Percentiles rank a stretch among this genome's conserved stretches.
These are phyloP conservation scores for Heliconius cydno DNA, from an alignment of 2,888 invertebrate species.

Conservation along the genomic window DNA sequence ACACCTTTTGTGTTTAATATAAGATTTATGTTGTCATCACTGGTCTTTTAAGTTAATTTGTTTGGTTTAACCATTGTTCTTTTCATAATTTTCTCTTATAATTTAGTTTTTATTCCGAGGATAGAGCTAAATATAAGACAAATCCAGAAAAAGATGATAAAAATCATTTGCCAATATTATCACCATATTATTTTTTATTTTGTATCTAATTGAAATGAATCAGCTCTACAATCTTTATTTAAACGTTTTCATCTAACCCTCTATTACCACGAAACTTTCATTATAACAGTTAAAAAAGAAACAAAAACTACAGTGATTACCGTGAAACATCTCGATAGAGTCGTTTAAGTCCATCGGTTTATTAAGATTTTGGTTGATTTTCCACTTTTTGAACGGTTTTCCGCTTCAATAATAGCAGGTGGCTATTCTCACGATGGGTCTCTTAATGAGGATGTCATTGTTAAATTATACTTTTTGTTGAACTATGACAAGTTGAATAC, in stretches of 20 bases:
- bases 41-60: conserved; percentile 2
- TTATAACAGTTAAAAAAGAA: conserved; percentile 25
- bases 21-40: background rate
- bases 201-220: conserved; percentile 27
- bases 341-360: conserved; percentile 69
- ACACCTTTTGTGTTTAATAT: background rate
- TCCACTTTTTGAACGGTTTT: conserved; percentile 79
- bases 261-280: conserved; percentile 25
- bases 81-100: conserved; percentile 43
- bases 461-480: conserved; percentile 6
- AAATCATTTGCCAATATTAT: background rate
- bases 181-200: background rate
- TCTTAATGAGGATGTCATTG: conserved; percentile 65
- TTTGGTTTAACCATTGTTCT: conserved; percentile 22
- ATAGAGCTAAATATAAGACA: background rate
- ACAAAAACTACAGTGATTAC: conserved; percentile 46
- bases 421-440: conserved; percentile 78
- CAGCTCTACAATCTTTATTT: background rate
- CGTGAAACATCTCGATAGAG: conserved; percentile 72
- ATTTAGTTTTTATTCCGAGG: background rate
- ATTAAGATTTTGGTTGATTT: conserved; percentile 79
- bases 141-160: background rate
- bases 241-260: background rate
- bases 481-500: background rate
- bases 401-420: conserved; percentile 78